Evolutionary conservation across 2,888 invertebrate species (phyloP).

Genomic region (Phortica okadai): DNA sequence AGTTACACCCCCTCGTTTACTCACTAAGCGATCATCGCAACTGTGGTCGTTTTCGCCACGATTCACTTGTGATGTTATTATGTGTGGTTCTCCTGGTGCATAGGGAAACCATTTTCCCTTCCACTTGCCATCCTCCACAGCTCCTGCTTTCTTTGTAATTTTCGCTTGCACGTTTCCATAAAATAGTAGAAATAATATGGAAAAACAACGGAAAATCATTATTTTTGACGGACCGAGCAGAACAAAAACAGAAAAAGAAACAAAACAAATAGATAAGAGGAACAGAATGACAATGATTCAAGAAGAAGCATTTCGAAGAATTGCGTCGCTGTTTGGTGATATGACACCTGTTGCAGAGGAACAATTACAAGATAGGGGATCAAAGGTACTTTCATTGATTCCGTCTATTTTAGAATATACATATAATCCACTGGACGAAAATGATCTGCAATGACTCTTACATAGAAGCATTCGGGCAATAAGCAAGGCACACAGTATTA

Average conservation of each 20-base stretch:
- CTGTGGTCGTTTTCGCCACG: background rate
- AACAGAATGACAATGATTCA: slow-evolving; percentile 25
- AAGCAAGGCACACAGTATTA: too few relatives aligned
- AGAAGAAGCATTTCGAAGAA: slow-evolving; percentile 18
- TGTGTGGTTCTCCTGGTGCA: slow-evolving; percentile 54
- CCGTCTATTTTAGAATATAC: too few relatives aligned
- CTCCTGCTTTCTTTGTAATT: slow-evolving; percentile 68
- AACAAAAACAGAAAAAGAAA: slow-evolving; percentile 50
- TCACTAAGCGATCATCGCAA: slow-evolving; percentile 84
- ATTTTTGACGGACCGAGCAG: slow-evolving; percentile 3
- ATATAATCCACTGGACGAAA: background rate
- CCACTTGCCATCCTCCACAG: slow-evolving; percentile 55
- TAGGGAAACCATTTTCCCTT: slow-evolving; percentile 65
- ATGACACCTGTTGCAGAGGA: slow-evolving; percentile 6
- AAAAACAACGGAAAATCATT: slow-evolving; percentile 33
- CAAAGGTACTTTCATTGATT: too few relatives aligned
- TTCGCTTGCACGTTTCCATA: slow-evolving; percentile 47
- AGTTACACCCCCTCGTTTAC: background rate
- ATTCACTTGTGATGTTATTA: slow-evolving; percentile 21
- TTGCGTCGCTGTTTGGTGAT: too few relatives aligned
- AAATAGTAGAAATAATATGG: slow-evolving; percentile 36
- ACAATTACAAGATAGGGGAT: too few relatives aligned
- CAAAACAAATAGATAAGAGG: slow-evolving; percentile 53
- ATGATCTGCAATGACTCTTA: too few relatives aligned
- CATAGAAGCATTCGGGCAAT: too few relatives aligned